These are phyloP conservation scores for Lepisosteus oculatus DNA, from an alignment of 2,113 vertebrate genomes.

Conservation along the genomic window DNA sequence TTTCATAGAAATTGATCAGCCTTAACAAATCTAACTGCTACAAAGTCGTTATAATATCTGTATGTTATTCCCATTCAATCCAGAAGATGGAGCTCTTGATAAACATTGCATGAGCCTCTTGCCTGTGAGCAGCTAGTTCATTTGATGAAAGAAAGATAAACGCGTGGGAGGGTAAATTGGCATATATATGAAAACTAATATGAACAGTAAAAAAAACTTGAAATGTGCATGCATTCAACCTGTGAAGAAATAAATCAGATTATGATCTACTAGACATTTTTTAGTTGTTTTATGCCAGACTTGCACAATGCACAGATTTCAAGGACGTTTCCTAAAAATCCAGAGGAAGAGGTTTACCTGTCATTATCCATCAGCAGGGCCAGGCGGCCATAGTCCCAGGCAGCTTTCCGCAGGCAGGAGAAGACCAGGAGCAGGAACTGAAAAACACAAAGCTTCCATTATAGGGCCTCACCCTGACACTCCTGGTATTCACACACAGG, in stretches of 20 bases:
- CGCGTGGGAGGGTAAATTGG: too few species aligned
- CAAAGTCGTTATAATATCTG: neutral
- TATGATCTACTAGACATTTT: too few species aligned
- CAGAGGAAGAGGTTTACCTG: slow-evolving; percentile 65
- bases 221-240: too few species aligned
- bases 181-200: too few species aligned
- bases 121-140: too few species aligned
- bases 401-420: slow-evolving; percentile 93
- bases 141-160: too few species aligned
- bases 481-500: slow-evolving; percentile 32
- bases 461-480: neutral
- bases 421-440: slow-evolving; percentile 85
- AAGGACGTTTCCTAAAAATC: neutral
- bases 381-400: slow-evolving; percentile 94
- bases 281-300: too few species aligned
- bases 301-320: neutral
- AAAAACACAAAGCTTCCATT: slow-evolving; percentile 35
- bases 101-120: neutral
- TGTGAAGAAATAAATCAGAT: too few species aligned
- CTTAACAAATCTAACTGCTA: neutral
- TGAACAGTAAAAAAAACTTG: too few species aligned
- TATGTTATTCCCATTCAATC: slow-evolving; percentile 9
- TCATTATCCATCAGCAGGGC: slow-evolving; percentile 92
- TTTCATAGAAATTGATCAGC: too few species aligned
- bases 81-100: slow-evolving; percentile 57